Percentiles rank a stretch among this genome's conserved stretches.
phyloP scores from a whole-genome alignment of 2,797 vertebrate species.

The Coccyzus lansbergi region DNA sequence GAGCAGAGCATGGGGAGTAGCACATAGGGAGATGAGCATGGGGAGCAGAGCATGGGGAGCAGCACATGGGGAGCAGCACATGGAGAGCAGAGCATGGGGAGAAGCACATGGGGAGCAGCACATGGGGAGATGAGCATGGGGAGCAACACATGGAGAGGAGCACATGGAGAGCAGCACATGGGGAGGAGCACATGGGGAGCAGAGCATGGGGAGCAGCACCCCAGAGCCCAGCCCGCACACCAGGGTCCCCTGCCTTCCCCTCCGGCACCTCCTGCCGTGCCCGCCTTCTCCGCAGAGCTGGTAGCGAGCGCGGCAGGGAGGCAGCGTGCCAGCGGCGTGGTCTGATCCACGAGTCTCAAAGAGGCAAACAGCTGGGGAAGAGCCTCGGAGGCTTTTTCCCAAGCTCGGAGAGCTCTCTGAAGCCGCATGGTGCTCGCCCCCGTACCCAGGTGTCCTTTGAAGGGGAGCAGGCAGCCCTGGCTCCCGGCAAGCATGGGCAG shows the following conservation, averaged over 20 bases:
- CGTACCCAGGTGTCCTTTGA: conserved; percentile 32
- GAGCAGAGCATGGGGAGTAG: too few relatives aligned
- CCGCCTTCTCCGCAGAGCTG: neutral
- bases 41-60: too few relatives aligned
- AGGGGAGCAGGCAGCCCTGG: neutral
- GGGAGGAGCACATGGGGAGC: too few relatives aligned
- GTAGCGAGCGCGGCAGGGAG: fast-evolving
- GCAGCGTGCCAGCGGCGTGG: neutral
- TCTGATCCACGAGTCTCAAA: fast-evolving
- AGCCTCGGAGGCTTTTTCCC: conserved; percentile 30
- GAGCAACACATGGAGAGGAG: too few relatives aligned
- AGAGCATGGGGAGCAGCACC: neutral
- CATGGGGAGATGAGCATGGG: too few relatives aligned
- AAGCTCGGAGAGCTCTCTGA: neutral
- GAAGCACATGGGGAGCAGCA: too few relatives aligned
- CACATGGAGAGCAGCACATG: too few relatives aligned
- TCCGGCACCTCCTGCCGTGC: neutral
- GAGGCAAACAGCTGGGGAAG: conserved; percentile 7
- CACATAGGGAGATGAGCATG: too few relatives aligned
- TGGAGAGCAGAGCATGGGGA: too few relatives aligned
- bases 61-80: too few relatives aligned
- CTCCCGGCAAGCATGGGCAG: neutral
- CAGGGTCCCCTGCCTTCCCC: neutral
- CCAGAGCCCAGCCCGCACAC: fast-evolving
- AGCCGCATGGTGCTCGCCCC: neutral